A percentile compares a stretch with the other conserved stretches of the same genome.
These are phyloP conservation scores for Lasioglossum calceatum DNA, from an alignment of 2,888 invertebrate species.

Conservation along the genomic window DNA sequence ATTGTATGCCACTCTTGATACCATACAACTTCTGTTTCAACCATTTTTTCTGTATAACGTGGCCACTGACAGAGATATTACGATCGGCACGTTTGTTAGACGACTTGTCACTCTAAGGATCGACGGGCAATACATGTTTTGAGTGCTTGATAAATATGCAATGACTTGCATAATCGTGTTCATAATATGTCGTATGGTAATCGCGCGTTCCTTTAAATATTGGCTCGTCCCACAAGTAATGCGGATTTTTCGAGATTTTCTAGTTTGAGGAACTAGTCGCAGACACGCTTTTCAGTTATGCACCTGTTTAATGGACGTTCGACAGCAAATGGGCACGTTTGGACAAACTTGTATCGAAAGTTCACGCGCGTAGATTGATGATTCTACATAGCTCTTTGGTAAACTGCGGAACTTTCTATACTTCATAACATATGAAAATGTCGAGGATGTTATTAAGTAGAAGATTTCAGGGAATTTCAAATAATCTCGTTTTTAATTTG, in stretches of 20 bases:
- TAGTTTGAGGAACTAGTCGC: neutral
- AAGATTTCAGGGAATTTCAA: neutral
- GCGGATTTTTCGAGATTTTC: neutral
- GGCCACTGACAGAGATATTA: neutral
- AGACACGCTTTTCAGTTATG: neutral
- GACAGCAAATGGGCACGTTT: neutral
- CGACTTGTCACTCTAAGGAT: neutral
- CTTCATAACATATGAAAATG: neutral
- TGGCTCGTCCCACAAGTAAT: neutral
- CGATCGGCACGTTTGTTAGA: slow-evolving; percentile 11
- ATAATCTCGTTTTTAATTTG: neutral
- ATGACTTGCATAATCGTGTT: slow-evolving; percentile 42
- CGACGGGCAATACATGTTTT: slow-evolving; percentile 14
- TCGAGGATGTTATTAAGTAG: neutral
- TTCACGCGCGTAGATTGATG: neutral
- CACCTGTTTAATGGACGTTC: neutral
- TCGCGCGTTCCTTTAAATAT: slow-evolving; percentile 13
- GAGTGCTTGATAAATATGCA: slow-evolving; percentile 45
- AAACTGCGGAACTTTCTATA: neutral
- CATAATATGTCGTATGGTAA: slow-evolving; percentile 20
- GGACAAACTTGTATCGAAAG: neutral
- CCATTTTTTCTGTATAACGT: neutral
- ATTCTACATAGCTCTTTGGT: neutral
- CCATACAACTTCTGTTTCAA: no score
- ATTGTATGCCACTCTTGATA: no score